Percentiles rank a stretch among this genome's conserved stretches.
Conservation (phyloP, 1,140 invertebrate species). For the Chironomus striatipennis region DNA sequence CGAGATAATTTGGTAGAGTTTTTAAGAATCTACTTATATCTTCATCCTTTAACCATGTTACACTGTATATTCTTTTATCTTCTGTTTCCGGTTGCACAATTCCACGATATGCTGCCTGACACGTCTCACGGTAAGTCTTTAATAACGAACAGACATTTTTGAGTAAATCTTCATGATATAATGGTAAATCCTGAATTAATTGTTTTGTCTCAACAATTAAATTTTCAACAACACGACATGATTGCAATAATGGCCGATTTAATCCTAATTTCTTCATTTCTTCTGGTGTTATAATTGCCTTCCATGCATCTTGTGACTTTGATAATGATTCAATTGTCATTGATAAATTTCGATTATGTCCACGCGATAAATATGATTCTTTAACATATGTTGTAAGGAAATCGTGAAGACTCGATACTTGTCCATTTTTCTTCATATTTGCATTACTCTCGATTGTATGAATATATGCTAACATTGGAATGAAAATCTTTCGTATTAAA, state of each 20-base stretch:
- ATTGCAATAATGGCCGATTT: constrained; percentile 58
- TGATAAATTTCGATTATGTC: constrained; percentile 48
- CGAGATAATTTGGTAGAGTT: constrained; percentile 74
- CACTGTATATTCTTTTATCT: constrained; percentile 72
- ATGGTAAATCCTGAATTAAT: constrained; percentile 61
- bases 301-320: constrained; percentile 66
- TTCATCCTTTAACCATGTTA: constrained; percentile 87
- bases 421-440: constrained; percentile 47
- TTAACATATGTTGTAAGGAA: constrained; percentile 70
- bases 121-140: constrained; percentile 66
- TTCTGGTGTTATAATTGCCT: constrained; percentile 56
- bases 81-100: constrained; percentile 74
- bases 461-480: constrained; percentile 64
- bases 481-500: constrained; percentile 69
- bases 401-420: constrained; percentile 57
- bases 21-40: constrained; percentile 87
- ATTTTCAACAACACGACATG: constrained; percentile 56
- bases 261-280: constrained; percentile 52
- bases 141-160: constrained; percentile 43
- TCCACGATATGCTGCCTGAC: constrained; percentile 61
- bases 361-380: constrained; percentile 55
- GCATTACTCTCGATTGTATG: constrained; percentile 64
- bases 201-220: constrained; percentile 58
- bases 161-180: constrained; percentile 38
- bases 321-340: constrained; percentile 56